Evolutionary conservation across 2,113 vertebrate species (phyloP).

Genomic region (Brachyistius frenatus): DNA sequence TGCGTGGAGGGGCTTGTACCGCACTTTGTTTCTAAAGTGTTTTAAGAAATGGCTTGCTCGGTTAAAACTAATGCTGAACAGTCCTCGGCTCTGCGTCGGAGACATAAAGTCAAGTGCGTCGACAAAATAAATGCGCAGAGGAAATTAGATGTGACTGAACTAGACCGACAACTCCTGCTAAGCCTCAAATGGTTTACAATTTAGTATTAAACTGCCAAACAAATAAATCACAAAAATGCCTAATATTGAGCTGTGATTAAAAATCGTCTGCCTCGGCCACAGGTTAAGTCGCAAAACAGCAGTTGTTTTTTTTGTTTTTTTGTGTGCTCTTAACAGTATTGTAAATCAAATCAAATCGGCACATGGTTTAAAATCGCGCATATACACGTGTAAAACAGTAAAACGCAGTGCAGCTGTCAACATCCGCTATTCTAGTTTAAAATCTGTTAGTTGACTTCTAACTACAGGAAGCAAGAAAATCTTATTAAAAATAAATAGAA

Average conservation of each 20-base stretch:
- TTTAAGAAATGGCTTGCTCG: too few relatives aligned
- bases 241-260: too few relatives aligned
- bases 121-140: conserved; percentile 9
- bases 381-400: neutral
- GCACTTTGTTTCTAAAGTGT: too few relatives aligned
- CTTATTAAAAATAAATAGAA: neutral
- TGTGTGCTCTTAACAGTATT: neutral
- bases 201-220: too few relatives aligned
- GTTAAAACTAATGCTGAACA: too few relatives aligned
- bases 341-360: neutral
- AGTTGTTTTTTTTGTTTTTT: neutral
- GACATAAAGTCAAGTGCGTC: neutral
- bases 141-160: conserved; percentile 14
- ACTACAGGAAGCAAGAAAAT: neutral
- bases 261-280: too few relatives aligned
- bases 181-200: too few relatives aligned
- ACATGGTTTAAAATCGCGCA: neutral
- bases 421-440: neutral
- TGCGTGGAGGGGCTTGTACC: too few relatives aligned
- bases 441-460: conserved; percentile 26
- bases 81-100: too few relatives aligned
- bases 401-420: conserved; percentile 3
- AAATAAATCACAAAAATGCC: too few relatives aligned
- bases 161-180: conserved; percentile 30
- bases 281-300: neutral